phyloP scores from a whole-genome alignment of 2,797 vertebrate species.

The Fratercula arctica region DNA sequence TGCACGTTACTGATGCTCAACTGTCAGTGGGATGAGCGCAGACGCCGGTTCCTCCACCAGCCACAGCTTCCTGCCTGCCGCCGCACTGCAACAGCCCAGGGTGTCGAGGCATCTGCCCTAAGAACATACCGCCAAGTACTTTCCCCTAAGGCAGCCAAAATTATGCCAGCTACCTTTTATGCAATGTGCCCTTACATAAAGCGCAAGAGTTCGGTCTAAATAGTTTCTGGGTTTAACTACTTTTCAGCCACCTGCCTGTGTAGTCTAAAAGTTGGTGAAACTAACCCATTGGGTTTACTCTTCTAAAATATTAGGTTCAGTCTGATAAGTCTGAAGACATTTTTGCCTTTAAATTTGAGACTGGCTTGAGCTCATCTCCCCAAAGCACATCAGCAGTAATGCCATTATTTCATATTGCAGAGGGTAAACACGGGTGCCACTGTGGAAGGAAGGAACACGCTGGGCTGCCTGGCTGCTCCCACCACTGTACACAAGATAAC shows the following conservation, averaged over 20 bases:
- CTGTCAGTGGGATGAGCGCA: neutral
- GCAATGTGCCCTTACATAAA: neutral
- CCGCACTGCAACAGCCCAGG: neutral
- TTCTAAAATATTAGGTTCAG: neutral
- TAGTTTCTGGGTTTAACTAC: neutral
- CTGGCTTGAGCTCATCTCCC: neutral
- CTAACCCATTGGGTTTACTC: neutral
- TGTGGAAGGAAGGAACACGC: neutral
- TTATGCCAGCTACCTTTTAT: neutral
- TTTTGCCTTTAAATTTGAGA: neutral
- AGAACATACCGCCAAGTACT: neutral
- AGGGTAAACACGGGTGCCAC: neutral
- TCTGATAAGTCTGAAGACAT: neutral
- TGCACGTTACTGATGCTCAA: neutral
- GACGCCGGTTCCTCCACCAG: accelerated
- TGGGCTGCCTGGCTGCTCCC: neutral
- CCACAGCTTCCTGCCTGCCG: neutral
- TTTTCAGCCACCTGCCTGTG: neutral
- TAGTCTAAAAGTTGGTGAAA: neutral
- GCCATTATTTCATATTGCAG: neutral
- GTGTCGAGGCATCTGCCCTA: neutral
- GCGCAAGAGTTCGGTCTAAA: neutral
- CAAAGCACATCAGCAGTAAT: neutral
- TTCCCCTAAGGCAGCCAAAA: neutral
- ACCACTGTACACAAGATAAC: neutral